Base-by-base conservation (phyloP, 1,140 invertebrate species). In the Chironomus tepperi region DNA sequence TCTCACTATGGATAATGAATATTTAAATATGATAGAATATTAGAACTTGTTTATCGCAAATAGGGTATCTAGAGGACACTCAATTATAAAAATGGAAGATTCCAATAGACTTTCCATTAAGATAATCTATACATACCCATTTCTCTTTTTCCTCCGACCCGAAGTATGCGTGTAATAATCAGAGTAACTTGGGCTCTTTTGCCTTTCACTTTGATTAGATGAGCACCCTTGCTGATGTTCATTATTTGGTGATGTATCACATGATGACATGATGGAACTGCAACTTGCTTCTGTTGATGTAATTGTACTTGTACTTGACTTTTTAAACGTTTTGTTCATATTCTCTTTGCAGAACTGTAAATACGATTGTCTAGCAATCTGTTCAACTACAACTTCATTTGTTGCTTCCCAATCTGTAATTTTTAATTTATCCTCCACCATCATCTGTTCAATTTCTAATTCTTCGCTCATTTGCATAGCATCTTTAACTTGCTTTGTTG, bases 381-480 rank as follows among this genome's bases (percentile, higher is more conserved):
- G 93, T 83, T 96, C 93, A 80, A 95, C 92, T 74, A 97, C 93
- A 34, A 92, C 92, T 82, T 97, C 93, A 81, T 95, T 94, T 0
- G 95, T 97, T 12, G 94, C 91, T 82, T 97, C 94, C 93, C 93
- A 96, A 82, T 97, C 95, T 64, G 94, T 95, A 70, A 94, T 94
- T 80, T 90, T 88, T 34, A 97, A 82, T 83, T 97, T 97, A 81
- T 97, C 95, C 82, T 96, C 92, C 74, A 97, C 84, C 95, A 97
- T 97, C 3, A 94, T 91, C 85, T 93, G 90, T 84, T 97, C 95
- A 77, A 97, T 90, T 76, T 95, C 89, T 76, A 91, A 84, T 75
- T 95, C 88, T 83, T 97, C 95, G 77, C 93, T 96, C 77, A 91
- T 87, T 77, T 89, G 85, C 19, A 91, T 86, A 7, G 93, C 94